Conservation (phyloP, 2,797 vertebrate genomes). For the Acropternis orthonyx region DNA sequence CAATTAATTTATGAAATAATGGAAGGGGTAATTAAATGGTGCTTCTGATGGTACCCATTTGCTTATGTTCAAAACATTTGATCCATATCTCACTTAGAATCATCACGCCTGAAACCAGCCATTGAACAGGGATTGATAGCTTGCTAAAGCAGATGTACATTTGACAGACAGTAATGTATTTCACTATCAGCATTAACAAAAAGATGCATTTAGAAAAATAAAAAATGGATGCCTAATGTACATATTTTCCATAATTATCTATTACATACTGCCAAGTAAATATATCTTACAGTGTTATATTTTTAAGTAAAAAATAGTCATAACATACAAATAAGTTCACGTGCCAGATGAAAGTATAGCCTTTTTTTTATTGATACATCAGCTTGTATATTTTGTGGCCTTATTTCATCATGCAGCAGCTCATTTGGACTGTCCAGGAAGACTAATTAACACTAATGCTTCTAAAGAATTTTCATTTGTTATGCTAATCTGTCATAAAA, state of each 20-base stretch:
- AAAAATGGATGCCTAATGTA: not conserved
- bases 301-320: not conserved
- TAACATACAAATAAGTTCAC: not conserved
- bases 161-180: not conserved
- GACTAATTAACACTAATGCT: conserved; percentile 46
- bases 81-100: not conserved
- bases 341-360: not conserved
- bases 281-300: not conserved
- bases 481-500: conserved; percentile 17
- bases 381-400: not conserved
- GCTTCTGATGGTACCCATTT: not conserved
- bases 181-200: not conserved
- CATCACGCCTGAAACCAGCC: not conserved
- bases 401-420: conserved; percentile 11
- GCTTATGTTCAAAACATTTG: not conserved
- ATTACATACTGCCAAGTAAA: not conserved
- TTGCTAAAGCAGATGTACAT: not conserved
- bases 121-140: not conserved
- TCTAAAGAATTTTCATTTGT: conserved; percentile 33
- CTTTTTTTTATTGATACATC: not conserved
- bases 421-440: conserved; percentile 21
- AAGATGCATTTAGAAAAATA: not conserved
- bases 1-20: not conserved
- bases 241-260: not conserved
- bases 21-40: not conserved